Evolutionary conservation across 2,797 vertebrate species (phyloP).

Genomic region (Mustela erminea): DNA sequence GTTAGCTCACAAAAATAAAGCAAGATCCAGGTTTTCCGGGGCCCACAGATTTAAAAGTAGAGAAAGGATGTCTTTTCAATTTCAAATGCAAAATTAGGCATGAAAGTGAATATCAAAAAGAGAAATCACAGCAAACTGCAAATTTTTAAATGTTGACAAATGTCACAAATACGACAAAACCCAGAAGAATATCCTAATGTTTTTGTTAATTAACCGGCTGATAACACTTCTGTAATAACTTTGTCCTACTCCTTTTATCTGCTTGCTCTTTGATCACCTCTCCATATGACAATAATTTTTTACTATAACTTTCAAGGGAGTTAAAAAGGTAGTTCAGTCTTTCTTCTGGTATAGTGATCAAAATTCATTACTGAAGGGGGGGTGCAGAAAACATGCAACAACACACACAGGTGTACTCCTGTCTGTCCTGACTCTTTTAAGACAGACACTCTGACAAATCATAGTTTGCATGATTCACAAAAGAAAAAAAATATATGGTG

Average conservation of each 20-base stretch:
- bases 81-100: conserved; percentile 36
- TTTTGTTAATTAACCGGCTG: conserved; percentile 10
- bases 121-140: not conserved
- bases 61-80: not conserved
- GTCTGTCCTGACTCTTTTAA: not conserved
- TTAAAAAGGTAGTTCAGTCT: not conserved
- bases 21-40: not conserved
- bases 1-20: not conserved
- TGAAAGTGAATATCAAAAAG: not conserved
- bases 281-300: not conserved
- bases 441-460: not conserved
- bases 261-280: not conserved
- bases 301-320: conserved; percentile 2
- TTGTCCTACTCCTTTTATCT: not conserved
- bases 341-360: not conserved
- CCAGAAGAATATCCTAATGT: not conserved
- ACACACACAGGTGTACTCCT: not conserved
- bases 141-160: conserved; percentile 23
- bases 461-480: conserved; percentile 4
- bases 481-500: not conserved
- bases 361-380: not conserved
- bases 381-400: not conserved
- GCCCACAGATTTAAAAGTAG: not conserved
- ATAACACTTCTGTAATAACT: not conserved
- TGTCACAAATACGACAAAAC: conserved; percentile 21